Evolutionary conservation across 2,888 invertebrate genomes (phyloP).

Genomic region (Tachystola acroxantha): DNA sequence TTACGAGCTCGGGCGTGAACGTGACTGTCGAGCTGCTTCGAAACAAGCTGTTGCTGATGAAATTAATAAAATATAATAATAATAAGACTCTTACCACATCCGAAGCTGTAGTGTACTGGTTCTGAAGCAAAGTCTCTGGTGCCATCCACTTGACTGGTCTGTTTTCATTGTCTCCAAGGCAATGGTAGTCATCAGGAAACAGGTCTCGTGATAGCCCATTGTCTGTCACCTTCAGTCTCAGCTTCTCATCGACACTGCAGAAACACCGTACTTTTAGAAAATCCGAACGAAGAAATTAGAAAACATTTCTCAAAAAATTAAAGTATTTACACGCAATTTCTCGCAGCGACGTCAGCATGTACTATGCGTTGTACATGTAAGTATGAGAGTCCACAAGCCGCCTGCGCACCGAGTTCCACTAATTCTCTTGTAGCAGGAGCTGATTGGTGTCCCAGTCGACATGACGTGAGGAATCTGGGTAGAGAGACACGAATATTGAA

Average conservation of each 20-base stretch:
- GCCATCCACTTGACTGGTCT: slow-evolving; percentile 97
- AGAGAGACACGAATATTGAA: too few relatives aligned
- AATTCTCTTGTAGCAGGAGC: slow-evolving; percentile 85
- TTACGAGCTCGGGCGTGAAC: too few relatives aligned
- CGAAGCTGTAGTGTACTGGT: slow-evolving; percentile 90
- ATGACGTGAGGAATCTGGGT: slow-evolving; percentile 64
- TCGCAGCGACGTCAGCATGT: slow-evolving; percentile 93
- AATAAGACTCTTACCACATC: slow-evolving; percentile 92
- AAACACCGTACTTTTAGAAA: too few relatives aligned
- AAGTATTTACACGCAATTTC: slow-evolving; percentile 92
- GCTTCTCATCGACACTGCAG: slow-evolving; percentile 84
- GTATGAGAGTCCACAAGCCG: slow-evolving; percentile 91
- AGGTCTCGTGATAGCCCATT: slow-evolving; percentile 92
- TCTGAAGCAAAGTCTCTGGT: slow-evolving; percentile 88
- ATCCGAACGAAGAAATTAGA: slow-evolving; percentile 3
- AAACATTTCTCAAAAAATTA: neutral
- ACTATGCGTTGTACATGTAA: slow-evolving; percentile 92
- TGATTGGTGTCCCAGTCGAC: slow-evolving; percentile 71
- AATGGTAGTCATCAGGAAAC: slow-evolving; percentile 95
- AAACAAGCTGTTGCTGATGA: too few relatives aligned
- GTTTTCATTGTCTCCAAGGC: slow-evolving; percentile 95
- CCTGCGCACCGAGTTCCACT: slow-evolving; percentile 90
- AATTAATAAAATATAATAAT: too few relatives aligned
- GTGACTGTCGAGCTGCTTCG: too few relatives aligned
- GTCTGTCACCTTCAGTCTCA: slow-evolving; percentile 92